phyloP scores from a whole-genome alignment of 2,888 invertebrate genomes.

The Acleris sparsana region DNA sequence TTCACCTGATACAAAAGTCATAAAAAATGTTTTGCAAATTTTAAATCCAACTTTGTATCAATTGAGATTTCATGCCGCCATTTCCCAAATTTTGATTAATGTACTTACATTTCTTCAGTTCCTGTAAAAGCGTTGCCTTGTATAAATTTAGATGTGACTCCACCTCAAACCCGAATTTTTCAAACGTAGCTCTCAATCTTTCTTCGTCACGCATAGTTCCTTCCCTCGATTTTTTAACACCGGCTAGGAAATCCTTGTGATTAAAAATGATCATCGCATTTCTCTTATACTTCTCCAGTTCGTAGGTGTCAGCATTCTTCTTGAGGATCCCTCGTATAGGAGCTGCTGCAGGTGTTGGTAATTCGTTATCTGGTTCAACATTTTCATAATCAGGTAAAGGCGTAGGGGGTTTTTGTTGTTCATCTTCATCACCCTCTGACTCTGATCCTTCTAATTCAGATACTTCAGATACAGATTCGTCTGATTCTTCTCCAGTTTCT shows the following conservation, averaged over 20 bases:
- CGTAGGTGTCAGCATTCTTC: slow-evolving; percentile 7
- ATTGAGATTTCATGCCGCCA: too few relatives aligned
- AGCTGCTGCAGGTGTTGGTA: neutral
- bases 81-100: too few relatives aligned
- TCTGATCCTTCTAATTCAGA: too few relatives aligned
- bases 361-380: too few relatives aligned
- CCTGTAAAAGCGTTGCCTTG: neutral
- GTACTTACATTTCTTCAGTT: slow-evolving; percentile 4
- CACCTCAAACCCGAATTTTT: neutral
- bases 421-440: too few relatives aligned
- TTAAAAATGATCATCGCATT: slow-evolving; percentile 21
- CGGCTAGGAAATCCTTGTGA: neutral
- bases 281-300: slow-evolving; percentile 11
- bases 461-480: too few relatives aligned
- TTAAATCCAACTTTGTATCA: too few relatives aligned
- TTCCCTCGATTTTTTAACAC: neutral
- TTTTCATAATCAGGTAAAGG: neutral
- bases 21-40: too few relatives aligned
- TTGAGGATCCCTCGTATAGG: neutral
- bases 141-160: neutral
- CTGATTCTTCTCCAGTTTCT: too few relatives aligned
- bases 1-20: too few relatives aligned
- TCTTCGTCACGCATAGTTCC: slow-evolving; percentile 7
- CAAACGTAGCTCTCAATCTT: neutral
- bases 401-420: neutral